Evolutionary conservation across 2,797 vertebrate species (phyloP).

Genomic region (Sus cebifrons): DNA sequence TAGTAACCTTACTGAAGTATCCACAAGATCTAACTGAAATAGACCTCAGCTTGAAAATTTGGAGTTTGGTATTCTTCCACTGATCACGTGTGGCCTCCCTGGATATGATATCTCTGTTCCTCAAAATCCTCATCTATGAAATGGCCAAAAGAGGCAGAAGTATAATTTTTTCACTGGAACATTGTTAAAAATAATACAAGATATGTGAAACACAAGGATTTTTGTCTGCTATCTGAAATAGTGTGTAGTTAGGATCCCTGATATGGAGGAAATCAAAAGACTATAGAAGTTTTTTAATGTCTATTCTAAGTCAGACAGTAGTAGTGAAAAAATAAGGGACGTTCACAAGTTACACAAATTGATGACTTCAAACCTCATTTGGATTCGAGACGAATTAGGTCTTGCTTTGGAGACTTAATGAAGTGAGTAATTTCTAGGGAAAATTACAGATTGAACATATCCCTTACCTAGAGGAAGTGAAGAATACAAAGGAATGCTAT

Average conservation of each 20-base stretch:
- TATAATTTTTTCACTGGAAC: background rate
- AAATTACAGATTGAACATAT: background rate
- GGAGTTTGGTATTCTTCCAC: background rate
- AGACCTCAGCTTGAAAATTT: background rate
- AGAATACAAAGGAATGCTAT: constrained; percentile 4
- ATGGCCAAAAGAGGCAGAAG: background rate
- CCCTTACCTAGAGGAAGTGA: background rate
- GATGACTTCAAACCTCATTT: constrained; percentile 20
- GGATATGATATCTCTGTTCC: background rate
- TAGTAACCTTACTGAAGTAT: background rate
- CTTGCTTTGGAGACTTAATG: constrained; percentile 17
- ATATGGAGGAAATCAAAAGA: constrained; percentile 9
- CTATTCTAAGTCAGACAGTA: background rate
- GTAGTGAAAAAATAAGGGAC: background rate
- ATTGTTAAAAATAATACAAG: constrained; percentile 6
- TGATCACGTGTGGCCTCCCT: background rate
- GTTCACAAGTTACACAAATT: constrained; percentile 39
- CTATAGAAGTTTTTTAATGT: background rate
- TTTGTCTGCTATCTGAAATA: background rate
- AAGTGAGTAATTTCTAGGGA: background rate
- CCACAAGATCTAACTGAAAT: background rate
- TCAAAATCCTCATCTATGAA: background rate
- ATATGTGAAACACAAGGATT: background rate
- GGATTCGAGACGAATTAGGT: background rate
- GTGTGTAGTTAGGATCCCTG: background rate